A percentile compares a stretch with the other conserved stretches of the same genome.
Conservation (phyloP, 1,140 invertebrate genomes). For the Maniola jurtina region DNA sequence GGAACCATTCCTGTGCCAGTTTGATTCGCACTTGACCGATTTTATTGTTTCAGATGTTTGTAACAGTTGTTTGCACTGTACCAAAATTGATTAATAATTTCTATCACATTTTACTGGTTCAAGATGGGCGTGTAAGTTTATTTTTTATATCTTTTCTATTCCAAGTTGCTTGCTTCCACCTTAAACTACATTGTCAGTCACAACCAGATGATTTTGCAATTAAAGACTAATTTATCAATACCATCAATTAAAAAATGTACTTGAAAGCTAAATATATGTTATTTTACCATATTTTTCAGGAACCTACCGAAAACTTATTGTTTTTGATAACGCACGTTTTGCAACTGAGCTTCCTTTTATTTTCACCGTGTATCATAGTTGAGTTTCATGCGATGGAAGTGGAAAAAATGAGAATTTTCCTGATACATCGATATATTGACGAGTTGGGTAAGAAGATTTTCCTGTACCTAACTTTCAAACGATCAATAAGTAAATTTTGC, state of each 20-base stretch:
- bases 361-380: conserved; percentile 52
- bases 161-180: not conserved
- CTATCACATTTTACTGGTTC: conserved; percentile 51
- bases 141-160: not conserved
- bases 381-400: conserved; percentile 55
- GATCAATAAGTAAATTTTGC: too few species aligned
- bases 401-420: conserved; percentile 46
- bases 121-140: conserved; percentile 54
- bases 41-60: conserved; percentile 52
- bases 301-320: conserved; percentile 36
- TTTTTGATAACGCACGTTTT: conserved; percentile 50
- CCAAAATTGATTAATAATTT: conserved; percentile 63
- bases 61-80: conserved; percentile 51
- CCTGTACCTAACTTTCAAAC: not conserved
- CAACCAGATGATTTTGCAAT: too few species aligned
- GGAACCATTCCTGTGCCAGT: too few species aligned
- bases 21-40: too few species aligned
- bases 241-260: too few species aligned
- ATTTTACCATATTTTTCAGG: conserved; percentile 37
- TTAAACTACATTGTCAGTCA: too few species aligned
- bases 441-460: conserved; percentile 41
- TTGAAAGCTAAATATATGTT: too few species aligned
- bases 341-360: conserved; percentile 55
- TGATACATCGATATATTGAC: conserved; percentile 50
- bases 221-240: too few species aligned